Evolutionary conservation across 2,888 invertebrate genomes (phyloP), one percentile per base, ranked within the genome.

Genomic region (Gastrophysa polygoni): DNA sequence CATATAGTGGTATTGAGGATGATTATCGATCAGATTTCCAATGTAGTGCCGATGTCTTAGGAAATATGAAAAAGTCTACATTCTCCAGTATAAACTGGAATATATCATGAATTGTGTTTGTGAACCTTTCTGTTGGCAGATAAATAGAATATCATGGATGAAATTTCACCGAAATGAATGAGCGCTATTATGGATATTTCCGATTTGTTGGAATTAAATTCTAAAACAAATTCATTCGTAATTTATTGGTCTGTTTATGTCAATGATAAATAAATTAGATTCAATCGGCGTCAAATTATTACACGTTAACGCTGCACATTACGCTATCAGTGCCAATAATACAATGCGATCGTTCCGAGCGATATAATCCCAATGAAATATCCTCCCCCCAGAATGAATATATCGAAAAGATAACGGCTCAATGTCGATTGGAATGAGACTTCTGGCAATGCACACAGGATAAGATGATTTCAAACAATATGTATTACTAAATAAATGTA

Each of bases 341-440:
- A n/a, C 18, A 11, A 38, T 38, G 38, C 14, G 38, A 38, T 38
- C n/a, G 38, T 38, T 38, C 14, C 38, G 46, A 21, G 38, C 43
- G 34, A 60, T 49, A 56, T 44, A 43, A 57, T 57, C 24, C 44
- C 52, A 55, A 61, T 61, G 50, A 57, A 51, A 52, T 29, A 44
- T 57, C 34, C 48, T 51, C 43, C 21, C 47, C 59, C 2, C 24
- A 51, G 38, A 57, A 56, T 14, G 6, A 38, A 38, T 38, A 38
- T 51, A 50, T 17, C 49, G 48, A 47, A 51, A 55, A 54, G 44
- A 63, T 51, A 59, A 55, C 43, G 59, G 59, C 59, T 63, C 2
- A 5, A 32, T 63, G 59, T 63, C 38, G 46, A 60, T 34, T 32
- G n/a, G 21, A 51, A 63, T 56, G 55, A 43, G 55, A 55, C 49